phyloP scores from a whole-genome alignment of 1,140 invertebrate genomes.

The Bombus balteatus region DNA sequence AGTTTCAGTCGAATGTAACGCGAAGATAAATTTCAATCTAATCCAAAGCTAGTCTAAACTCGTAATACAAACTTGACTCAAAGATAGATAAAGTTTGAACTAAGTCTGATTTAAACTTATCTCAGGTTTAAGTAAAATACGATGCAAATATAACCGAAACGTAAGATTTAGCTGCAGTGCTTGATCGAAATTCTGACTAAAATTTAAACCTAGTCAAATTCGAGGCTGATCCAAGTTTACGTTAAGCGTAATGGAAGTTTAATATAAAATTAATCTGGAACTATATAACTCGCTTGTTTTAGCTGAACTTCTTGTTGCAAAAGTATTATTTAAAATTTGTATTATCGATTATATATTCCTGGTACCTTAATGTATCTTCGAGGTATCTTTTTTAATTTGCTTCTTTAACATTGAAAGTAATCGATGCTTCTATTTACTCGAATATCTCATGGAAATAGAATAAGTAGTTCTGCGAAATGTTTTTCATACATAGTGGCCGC shows the following conservation, averaged over 20 bases:
- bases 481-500: no score
- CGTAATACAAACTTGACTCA: no score
- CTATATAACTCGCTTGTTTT: neutral
- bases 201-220: neutral
- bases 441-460: neutral
- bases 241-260: neutral
- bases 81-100: neutral
- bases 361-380: neutral
- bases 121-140: neutral
- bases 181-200: no score
- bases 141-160: neutral
- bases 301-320: neutral
- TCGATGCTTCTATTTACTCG: neutral
- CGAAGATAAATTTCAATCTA: no score
- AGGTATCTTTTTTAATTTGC: neutral
- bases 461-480: neutral
- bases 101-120: neutral
- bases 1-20: no score
- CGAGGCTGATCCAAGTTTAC: neutral
- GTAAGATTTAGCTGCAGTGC: no score
- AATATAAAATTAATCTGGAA: neutral
- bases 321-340: neutral
- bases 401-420: neutral
- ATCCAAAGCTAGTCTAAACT: neutral
- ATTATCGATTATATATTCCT: neutral